phyloP scores from a whole-genome alignment of 2,888 invertebrate genomes.

The Orthonevra nobilis region DNA sequence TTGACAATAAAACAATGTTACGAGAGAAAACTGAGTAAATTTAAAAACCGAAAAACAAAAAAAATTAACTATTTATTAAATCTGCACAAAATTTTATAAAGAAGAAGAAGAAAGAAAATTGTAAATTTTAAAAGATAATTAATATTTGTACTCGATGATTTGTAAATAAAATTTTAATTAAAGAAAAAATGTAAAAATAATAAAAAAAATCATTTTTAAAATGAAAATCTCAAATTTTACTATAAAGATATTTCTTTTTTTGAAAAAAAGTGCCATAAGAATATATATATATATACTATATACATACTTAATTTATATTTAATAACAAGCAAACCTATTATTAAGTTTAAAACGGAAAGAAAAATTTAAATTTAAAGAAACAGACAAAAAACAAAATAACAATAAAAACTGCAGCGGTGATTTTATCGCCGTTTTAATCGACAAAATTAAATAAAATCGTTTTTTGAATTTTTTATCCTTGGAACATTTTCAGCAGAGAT shows the following conservation, averaged over 20 bases:
- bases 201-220: constrained; percentile 64
- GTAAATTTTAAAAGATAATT: neutral
- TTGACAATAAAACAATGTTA: constrained; percentile 56
- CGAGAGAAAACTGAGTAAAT: constrained; percentile 16
- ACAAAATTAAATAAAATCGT: constrained; percentile 20
- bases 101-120: neutral
- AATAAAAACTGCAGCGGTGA: constrained; percentile 51
- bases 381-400: constrained; percentile 32
- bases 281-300: constrained; percentile 59
- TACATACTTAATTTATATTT: constrained; percentile 66
- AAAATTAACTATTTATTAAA: constrained; percentile 28
- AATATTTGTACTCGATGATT: neutral
- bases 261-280: constrained; percentile 67
- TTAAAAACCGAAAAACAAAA: constrained; percentile 12
- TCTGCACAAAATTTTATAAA: constrained; percentile 16
- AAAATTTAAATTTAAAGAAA: constrained; percentile 16
- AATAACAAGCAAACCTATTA: constrained; percentile 32
- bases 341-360: constrained; percentile 12
- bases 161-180: constrained; percentile 25
- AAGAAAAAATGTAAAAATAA: neutral
- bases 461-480: constrained; percentile 12
- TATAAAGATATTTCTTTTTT: constrained; percentile 45
- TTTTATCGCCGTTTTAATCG: constrained; percentile 39
- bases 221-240: constrained; percentile 52
- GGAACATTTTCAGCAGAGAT: neutral